Evolutionary conservation across 2,113 vertebrate genomes (phyloP).

Genomic region (Argyrosomus japonicus): DNA sequence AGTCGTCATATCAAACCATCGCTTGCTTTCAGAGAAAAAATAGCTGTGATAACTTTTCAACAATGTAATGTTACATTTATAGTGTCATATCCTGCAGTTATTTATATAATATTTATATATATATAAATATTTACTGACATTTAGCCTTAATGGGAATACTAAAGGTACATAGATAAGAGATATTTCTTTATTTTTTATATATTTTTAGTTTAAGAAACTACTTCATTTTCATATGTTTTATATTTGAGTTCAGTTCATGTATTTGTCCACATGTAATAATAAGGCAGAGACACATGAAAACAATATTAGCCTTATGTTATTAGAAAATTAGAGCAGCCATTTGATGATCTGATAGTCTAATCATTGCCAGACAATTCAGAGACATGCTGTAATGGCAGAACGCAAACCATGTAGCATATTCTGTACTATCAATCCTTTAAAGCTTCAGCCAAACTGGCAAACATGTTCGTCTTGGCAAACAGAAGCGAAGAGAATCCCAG

Average conservation of each 20-base stretch:
- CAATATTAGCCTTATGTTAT: constrained; percentile 18
- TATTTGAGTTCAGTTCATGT: neutral
- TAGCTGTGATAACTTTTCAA: neutral
- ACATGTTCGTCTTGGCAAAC: constrained; percentile 35
- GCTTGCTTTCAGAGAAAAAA: neutral
- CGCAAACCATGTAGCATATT: constrained; percentile 38
- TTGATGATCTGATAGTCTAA: constrained; percentile 36
- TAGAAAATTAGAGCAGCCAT: constrained; percentile 24
- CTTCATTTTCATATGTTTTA: neutral
- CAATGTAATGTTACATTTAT: neutral
- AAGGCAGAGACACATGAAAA: neutral
- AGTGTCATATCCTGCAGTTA: neutral
- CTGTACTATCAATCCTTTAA: constrained; percentile 45
- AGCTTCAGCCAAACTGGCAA: constrained; percentile 49
- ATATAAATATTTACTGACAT: neutral
- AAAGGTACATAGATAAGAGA: neutral
- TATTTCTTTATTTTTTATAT: too few relatives aligned
- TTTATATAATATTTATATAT: too few relatives aligned
- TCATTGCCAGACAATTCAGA: constrained; percentile 48
- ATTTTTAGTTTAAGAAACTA: too few relatives aligned
- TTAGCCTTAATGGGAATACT: neutral
- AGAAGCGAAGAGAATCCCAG: constrained; percentile 65
- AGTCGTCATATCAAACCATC: neutral
- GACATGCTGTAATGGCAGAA: constrained; percentile 45
- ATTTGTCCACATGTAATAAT: constrained; percentile 2